Conservation (phyloP, 2,797 vertebrate species). For the Helostoma temminkii region DNA sequence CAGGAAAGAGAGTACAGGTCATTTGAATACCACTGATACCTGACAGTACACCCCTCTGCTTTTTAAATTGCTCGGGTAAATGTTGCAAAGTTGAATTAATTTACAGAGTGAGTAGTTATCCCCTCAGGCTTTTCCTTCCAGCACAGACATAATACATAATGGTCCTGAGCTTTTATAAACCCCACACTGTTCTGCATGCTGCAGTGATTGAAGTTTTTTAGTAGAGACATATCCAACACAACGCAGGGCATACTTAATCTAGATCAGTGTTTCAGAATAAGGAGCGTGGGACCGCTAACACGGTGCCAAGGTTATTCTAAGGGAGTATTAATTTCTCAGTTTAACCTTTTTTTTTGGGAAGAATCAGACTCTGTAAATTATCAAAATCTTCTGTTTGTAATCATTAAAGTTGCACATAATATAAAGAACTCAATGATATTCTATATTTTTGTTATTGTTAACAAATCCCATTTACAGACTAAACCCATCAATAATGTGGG, state of each 20-base stretch:
- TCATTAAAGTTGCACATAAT: too few species aligned
- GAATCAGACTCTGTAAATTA: too few species aligned
- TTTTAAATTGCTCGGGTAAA: conserved; percentile 71
- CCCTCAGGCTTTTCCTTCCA: conserved; percentile 46
- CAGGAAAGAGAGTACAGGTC: conserved; percentile 45
- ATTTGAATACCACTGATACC: conserved; percentile 71
- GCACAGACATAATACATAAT: conserved; percentile 56
- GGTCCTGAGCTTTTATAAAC: conserved; percentile 54
- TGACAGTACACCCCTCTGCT: conserved; percentile 52
- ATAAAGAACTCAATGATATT: too few species aligned
- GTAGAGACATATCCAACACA: background rate
- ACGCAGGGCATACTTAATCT: background rate
- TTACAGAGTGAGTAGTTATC: conserved; percentile 65
- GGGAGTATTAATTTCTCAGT: too few species aligned
- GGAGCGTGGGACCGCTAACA: background rate
- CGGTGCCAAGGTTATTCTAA: too few species aligned
- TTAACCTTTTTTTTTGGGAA: too few species aligned
- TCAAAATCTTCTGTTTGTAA: too few species aligned
- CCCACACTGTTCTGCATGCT: conserved; percentile 4
- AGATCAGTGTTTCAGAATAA: background rate
- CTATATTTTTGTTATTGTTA: too few species aligned
- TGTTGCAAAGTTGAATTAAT: conserved; percentile 68
- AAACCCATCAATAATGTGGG: too few species aligned
- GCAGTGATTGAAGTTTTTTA: background rate
- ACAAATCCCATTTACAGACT: too few species aligned